phyloP scores from a whole-genome alignment of 2,888 invertebrate genomes.

The Drosophila hamatofila region DNA sequence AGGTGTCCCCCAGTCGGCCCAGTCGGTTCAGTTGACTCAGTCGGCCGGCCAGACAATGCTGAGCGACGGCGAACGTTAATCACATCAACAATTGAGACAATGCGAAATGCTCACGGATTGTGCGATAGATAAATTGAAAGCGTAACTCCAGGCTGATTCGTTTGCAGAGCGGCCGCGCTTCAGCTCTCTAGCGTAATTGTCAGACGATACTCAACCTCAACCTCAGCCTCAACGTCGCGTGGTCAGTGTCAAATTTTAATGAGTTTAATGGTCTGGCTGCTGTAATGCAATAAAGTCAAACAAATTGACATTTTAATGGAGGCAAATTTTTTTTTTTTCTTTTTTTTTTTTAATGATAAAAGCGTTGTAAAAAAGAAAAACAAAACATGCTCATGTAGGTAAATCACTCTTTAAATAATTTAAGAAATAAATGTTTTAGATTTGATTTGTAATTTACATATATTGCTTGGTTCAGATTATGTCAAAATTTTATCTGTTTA shows the following conservation, averaged over 20 bases:
- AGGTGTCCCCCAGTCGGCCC: background rate
- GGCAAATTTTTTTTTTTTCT: constrained; percentile 57
- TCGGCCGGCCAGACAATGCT: constrained; percentile 14
- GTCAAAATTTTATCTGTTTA: no score
- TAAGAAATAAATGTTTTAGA: background rate
- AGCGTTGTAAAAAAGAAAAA: background rate
- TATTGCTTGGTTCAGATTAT: no score
- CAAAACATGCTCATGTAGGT: background rate
- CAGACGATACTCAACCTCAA: constrained; percentile 27
- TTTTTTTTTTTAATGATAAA: constrained; percentile 58
- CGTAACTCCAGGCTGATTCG: constrained; percentile 14
- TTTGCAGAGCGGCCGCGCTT: background rate
- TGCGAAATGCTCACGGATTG: constrained; percentile 24
- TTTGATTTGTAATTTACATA: background rate
- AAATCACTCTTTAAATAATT: background rate
- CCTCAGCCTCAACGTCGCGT: constrained; percentile 29
- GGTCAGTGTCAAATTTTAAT: constrained; percentile 68
- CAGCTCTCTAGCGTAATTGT: constrained; percentile 2
- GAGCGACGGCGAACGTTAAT: constrained; percentile 44
- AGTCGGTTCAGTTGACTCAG: background rate
- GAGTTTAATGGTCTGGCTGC: constrained; percentile 63
- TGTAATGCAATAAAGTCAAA: constrained; percentile 60
- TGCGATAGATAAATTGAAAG: constrained; percentile 59
- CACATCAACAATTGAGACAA: constrained; percentile 45
- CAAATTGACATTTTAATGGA: constrained; percentile 73